A percentile compares a stretch with the other conserved stretches of the same genome.
phyloP scores from a whole-genome alignment of 2,797 vertebrate genomes.

The Phoeniculus purpureus region DNA sequence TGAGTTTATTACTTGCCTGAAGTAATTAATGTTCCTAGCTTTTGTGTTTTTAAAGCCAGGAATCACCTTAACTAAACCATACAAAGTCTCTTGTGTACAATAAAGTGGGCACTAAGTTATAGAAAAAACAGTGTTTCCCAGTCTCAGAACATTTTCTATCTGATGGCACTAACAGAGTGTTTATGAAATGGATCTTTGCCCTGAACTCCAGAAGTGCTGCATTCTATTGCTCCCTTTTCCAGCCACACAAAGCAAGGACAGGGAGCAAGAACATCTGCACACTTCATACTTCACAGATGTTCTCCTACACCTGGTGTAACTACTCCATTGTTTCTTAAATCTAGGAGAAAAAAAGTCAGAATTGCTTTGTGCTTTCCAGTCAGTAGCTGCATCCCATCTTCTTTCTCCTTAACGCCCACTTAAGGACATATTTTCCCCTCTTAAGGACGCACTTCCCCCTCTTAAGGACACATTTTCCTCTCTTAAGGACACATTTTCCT shows the following conservation, averaged over 20 bases:
- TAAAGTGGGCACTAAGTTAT: neutral
- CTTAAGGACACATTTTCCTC: neutral
- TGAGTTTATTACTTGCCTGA: neutral
- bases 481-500: neutral
- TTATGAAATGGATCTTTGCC: neutral
- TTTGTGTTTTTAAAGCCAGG: neutral
- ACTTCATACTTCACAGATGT: neutral
- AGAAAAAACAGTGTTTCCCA: neutral
- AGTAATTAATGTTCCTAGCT: neutral
- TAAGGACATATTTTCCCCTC: neutral
- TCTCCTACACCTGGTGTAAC: neutral
- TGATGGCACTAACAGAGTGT: neutral
- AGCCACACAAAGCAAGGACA: neutral
- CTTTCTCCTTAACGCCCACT: neutral
- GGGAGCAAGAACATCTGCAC: neutral
- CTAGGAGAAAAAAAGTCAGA: neutral
- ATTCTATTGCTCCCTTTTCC: constrained; percentile 1
- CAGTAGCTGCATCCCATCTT: neutral
- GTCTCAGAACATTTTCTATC: neutral
- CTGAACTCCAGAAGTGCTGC: neutral
- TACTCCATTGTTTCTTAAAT: neutral
- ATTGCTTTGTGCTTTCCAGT: neutral
- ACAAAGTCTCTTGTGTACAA: neutral
- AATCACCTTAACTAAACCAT: neutral
- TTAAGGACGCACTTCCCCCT: neutral